phyloP scores from a whole-genome alignment of 2,888 invertebrate genomes.

The Ditylenchus weischeri region DNA sequence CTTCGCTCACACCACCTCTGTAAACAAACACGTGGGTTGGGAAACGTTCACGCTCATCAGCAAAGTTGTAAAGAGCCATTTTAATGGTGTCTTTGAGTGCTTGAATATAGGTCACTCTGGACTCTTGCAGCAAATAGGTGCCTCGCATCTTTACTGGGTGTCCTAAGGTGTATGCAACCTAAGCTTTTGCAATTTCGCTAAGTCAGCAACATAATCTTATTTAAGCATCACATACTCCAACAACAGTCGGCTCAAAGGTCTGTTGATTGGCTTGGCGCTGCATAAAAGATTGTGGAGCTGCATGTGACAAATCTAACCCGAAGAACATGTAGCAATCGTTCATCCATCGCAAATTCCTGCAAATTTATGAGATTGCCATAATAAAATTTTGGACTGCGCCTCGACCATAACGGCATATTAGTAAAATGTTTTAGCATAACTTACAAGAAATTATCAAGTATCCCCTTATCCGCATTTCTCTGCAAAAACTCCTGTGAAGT shows the following conservation, averaged over 20 bases:
- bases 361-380: not conserved
- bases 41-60: conserved; percentile 12
- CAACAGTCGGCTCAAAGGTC: conserved; percentile 36
- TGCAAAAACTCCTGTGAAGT: conserved; percentile 9
- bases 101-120: conserved; percentile 18
- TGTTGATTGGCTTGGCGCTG: conserved; percentile 28
- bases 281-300: conserved; percentile 33
- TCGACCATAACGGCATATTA: too few species aligned
- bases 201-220: too few species aligned
- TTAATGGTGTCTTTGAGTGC: conserved; percentile 12
- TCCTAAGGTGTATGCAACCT: conserved; percentile 32
- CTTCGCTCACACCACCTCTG: conserved; percentile 42
- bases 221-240: conserved; percentile 32
- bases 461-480: conserved; percentile 1
- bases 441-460: too few species aligned
- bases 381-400: too few species aligned
- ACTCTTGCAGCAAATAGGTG: conserved; percentile 30
- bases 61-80: conserved; percentile 15
- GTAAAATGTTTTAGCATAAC: too few species aligned
- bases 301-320: conserved; percentile 40
- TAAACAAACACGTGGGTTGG: conserved; percentile 39
- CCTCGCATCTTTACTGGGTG: conserved; percentile 23
- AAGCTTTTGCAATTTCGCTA: not conserved
- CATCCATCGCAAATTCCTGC: conserved; percentile 25
- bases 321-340: conserved; percentile 35